Base-by-base conservation (phyloP, 2,797 vertebrate species). In the Clarias platycephalus region DNA sequence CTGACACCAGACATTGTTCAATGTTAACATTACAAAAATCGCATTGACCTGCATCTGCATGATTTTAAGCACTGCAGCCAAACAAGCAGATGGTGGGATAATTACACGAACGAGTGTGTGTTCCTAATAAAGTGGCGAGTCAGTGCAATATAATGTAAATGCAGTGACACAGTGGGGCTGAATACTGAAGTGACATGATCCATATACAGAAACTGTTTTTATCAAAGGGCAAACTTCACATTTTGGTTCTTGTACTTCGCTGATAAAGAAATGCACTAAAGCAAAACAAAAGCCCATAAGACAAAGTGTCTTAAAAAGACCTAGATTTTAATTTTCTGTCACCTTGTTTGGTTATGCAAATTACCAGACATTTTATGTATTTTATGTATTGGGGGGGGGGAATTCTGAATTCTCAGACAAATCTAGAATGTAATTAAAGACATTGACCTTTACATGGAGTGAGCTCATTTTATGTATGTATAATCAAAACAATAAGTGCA, bases 401-500 rank as follows among this genome's bases (percentile, higher is more conserved):
- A 44, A 44, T 44, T 7, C 2, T 1, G 34, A 37, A 5, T 60
- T 77, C 5, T 78, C 57, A 63, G 26, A 63, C 10, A 7, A 55
- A 31, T 4, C 16, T 75, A 20, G 13, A 44, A 66, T 66, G 22
- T 53, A 62, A n/a, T n/a, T n/a, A n/a, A n/a, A n/a, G n/a, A n/a
- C n/a, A n/a, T n/a, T n/a, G n/a, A n/a, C 8, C 0, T 57, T 78
- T 57, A 18, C 16, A 79, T 15, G 75, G 80, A 76, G 63, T 44
- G 70, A 76, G 26, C 40, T 81, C 49, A 63, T 22, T 80, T 49
- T 82, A n/a, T 82, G 37, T 9, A 57, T 62, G 34, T 37, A 18
- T 31, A 34, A 85, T 12, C 58, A 40, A 44, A 78, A 68, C 26
- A 67, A 49, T 22, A 66, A 77, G 37, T 85, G 4, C 81, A 71